Evolutionary conservation across 1,140 invertebrate genomes (phyloP), one percentile per base, ranked within the genome.

Genomic region (Dreissena rostriformis): DNA sequence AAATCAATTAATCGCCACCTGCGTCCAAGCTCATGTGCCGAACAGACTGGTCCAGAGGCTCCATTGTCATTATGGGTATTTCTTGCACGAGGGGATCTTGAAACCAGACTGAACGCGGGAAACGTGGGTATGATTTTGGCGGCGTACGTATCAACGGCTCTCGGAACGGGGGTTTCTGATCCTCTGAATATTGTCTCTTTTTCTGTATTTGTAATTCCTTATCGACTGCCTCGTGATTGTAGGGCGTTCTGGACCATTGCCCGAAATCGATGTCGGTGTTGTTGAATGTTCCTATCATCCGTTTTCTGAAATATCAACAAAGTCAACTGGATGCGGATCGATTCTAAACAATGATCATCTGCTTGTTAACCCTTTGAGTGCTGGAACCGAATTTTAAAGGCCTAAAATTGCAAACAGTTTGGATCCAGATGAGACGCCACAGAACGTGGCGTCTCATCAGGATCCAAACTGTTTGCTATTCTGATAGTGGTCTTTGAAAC

Each of bases 131-230:
- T 8, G 8, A 39, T 39, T 39, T 39, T 22, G 67, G 24, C 39
- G 49, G n/a, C 63, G 14, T 65, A 61, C 57, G 52, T 53, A 84
- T 74, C 1, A 84, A 49, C 26, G 79, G 84, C 24, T 82, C 86
- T 26, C 76, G 82, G 82, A 88, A 91, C 17, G 90, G 90, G 22
- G 90, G 90, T 51, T 65, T 74, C n/a, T 74, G 72, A 28, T 86
- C 84, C 70, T 89, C 89, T n/a, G 77, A 77, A 75, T 86, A 91
- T 77, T 88, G 86, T 19, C 90, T 82, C 74, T 89, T 90, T 74
- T 88, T 90, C 86, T 91, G 90, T 39, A 87, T 82, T 29, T 90
- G 87, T 55, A 90, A 63, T 83, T 91, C 90, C 39, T 81, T 75
- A 22, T 91, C 88, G 29, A 88, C 83, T 17, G 83, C 78, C 12